These are phyloP conservation scores for Villa cingulata DNA, from an alignment of 2,888 invertebrate species.

Conservation along the genomic window DNA sequence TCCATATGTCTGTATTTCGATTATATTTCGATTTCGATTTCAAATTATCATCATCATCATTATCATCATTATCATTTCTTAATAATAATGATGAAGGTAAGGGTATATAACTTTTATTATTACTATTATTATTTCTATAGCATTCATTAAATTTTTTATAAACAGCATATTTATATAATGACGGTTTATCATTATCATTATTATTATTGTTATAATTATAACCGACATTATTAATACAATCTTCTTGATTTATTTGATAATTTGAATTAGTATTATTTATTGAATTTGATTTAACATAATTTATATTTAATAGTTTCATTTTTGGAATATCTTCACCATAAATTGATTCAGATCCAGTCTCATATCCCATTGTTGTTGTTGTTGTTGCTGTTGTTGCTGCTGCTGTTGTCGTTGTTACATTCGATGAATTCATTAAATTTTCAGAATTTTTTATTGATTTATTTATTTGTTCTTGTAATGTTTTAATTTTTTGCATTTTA, in stretches of 20 bases:
- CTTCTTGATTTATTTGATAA: not conserved
- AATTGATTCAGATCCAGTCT: slow-evolving; percentile 15
- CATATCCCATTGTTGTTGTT: slow-evolving; percentile 4
- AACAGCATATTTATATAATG: slow-evolving; percentile 12
- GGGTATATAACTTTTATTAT: no score
- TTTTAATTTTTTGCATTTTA: slow-evolving; percentile 4
- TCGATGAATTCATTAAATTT: not conserved
- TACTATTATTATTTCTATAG: not conserved
- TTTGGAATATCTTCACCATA: slow-evolving; percentile 31
- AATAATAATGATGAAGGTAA: slow-evolving; percentile 6
- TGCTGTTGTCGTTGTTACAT: not conserved
- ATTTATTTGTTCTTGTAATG: not conserved
- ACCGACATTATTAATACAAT: not conserved
- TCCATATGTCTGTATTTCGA: no score
- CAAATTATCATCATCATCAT: no score
- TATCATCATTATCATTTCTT: no score
- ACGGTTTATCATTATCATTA: not conserved
- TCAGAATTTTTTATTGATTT: not conserved
- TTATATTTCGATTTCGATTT: no score
- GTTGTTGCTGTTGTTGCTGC: no score
- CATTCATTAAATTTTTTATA: slow-evolving; percentile 14
- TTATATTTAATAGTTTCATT: slow-evolving; percentile 34
- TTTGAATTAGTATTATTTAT: slow-evolving; percentile 11
- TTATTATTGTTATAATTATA: not conserved
- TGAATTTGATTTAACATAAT: slow-evolving; percentile 32